Base-by-base conservation (phyloP, 2,888 invertebrate species). In the Azorinus chamasolen region DNA sequence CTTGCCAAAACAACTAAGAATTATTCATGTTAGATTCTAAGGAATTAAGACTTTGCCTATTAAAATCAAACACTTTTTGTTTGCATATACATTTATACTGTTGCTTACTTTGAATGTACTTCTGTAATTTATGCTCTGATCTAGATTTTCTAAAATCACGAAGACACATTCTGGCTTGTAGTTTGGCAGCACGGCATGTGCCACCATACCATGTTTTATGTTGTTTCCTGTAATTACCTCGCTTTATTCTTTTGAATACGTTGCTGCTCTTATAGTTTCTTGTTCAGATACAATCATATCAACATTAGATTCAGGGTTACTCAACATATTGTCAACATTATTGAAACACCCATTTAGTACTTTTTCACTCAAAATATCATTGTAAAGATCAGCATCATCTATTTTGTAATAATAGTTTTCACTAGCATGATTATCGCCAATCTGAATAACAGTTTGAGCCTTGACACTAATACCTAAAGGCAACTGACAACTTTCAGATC, bases 1-100 rank as follows among this genome's bases (percentile, higher is more conserved):
- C 24, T 20, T 18, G 25, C 59, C 59, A 59, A 27, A 59, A 59
- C 14, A 37, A 2, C n/a, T 62, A 50, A 6, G 62, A 22, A 37
- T 62, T 32, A 8, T 14, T 20, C 22, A 32, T 50, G 22, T 51
- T 50, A 51, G 20, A 32, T 50, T 62, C 50, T 22, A 50, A 14
- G 22, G 24, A 16, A 32, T 12, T 12, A 5, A 37, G 1, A n/a
- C 18, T 1, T 50, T 25, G 18, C 39, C 27, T 37, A 25, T 37
- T 62, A 18, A 20, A 37, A 12, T 8, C n/a, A 16, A 39, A 18
- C 18, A 12, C 39, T 54, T 54, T 50, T 18, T 16, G 12, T 50
- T 41, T 32, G 51, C 62, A 62, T 3, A n/a, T 12, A 20, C 14
- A n/a, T 2, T 50, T 37, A 22, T 62, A 50, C 16, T 18, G 32